Base-by-base conservation (phyloP, 1,140 invertebrate species). In the Drosophila grimshawi region DNA sequence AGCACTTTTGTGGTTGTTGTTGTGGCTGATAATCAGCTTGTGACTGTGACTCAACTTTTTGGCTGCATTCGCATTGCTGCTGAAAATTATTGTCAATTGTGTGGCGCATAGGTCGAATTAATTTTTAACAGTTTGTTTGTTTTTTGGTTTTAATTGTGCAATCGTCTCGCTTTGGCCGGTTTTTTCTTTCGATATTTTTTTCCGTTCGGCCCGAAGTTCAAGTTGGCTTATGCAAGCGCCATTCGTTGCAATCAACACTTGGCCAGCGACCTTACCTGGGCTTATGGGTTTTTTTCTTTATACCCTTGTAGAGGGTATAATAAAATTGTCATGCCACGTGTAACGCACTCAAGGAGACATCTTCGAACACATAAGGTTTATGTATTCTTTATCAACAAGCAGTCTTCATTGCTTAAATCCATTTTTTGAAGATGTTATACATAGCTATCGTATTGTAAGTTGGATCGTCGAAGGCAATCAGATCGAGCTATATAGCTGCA, bases 71-170 rank as follows among this genome's bases (percentile, higher is more conserved):
- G 41, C 64, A 51, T 65, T 57, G 75, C 48, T 68, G 73, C 57
- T 69, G 29, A 62, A 86, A 86, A 89, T 86, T 78, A 89, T 86
- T 86, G 83, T 86, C 83, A 86, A 77, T 86, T 86, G 76, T 86
- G 19, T 81, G 78, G 37, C 32, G 80, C 76, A 83, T 74, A 82
- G 79, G 83, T 52, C 56, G 68, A 43, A 86, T 82, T 88, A 79
- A 88, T 80, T 82, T 82, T 33, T 61, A 75, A 81, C 62, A 79
- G 56, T 75, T 76, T 48, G 70, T 69, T 60, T 59, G 19, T 46
- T 68, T 45, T 37, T 48, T 39, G 27, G 65, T 88, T 88, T 88
- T 89, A 88, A 88, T 88, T 88, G 77, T 81, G 56, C 67, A 81
- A 80, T 77, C 52, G 67, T 76, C 68, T 71, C 65, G 55, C 49